Evolutionary conservation across 2,888 invertebrate genomes (phyloP), one percentile per base, ranked within the genome.

Genomic region (Agrotis ipsilon): DNA sequence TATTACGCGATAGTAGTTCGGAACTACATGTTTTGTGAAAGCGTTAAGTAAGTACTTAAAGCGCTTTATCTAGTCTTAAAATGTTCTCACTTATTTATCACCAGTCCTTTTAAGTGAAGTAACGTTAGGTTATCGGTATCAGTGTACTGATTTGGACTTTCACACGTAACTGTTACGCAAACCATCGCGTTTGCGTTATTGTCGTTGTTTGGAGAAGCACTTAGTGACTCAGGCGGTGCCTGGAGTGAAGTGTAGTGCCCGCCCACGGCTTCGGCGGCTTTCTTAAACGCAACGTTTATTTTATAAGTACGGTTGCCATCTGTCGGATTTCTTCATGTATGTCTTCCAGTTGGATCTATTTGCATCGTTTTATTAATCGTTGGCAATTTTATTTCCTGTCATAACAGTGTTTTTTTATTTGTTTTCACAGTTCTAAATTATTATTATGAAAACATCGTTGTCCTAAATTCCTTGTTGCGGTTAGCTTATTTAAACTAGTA

Each of bases 151-250:
- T 92, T 92, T 88, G 83, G 82, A 83, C 92, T 93, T 93, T 94
- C 91, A 93, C 93, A 90, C 89, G 77, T 83, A 79, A 78, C 75
- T 82, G 85, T 93, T 93, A 89, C 91, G 92, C 89, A 93, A 93
- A 90, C 87, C 58, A 74, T 81, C 76, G 86, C 84, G 83, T 90
- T 91, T 92, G 88, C 76, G 83, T 83, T 88, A 86, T 85, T 85
- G 83, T 86, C 78, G 85, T 87, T 89, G 86, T 91, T 90, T 90
- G 84, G 82, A 83, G 81, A 88, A 90, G 83, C 89, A 87, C 85
- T 91, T 89, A 87, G 87, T 87, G 85, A 85, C 77, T 86, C 76
- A 84, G 76, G 65, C 74, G 80, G 77, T 72, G 66, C 75, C 59
- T 74, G 68, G 65, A 64, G 63, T 57, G 63, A 64, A 63, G 63